Conservation (phyloP, 2,888 invertebrate genomes). For the Conchocele bisecta region DNA sequence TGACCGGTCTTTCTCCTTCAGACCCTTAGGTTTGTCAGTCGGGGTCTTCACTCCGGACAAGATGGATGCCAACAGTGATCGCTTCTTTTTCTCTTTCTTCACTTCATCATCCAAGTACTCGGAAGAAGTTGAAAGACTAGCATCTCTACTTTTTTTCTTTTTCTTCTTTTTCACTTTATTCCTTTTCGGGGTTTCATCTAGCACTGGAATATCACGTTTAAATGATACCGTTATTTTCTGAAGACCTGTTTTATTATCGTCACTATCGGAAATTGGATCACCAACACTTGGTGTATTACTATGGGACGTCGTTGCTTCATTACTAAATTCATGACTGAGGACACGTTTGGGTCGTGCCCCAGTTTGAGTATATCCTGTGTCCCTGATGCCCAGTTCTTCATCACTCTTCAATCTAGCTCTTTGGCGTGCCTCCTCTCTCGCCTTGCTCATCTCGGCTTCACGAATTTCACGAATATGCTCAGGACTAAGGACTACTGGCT, state of each 20-base stretch:
- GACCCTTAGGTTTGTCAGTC: conserved; percentile 57
- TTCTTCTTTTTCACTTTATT: conserved; percentile 61
- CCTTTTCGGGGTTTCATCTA: conserved; percentile 45
- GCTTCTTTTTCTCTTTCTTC: conserved; percentile 72
- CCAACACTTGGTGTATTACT: conserved; percentile 58
- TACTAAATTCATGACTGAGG: conserved; percentile 11
- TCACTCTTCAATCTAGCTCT: conserved; percentile 88
- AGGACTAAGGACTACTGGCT: conserved; percentile 83
- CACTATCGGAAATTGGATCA: conserved; percentile 67
- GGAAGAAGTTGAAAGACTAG: conserved; percentile 34
- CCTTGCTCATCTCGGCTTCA: conserved; percentile 69
- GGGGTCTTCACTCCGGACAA: conserved; percentile 67
- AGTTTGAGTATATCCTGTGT: conserved; percentile 46
- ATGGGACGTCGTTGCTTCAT: conserved; percentile 21
- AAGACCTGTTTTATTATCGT: conserved; percentile 51
- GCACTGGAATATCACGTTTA: conserved; percentile 55
- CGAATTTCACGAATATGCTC: conserved; percentile 68
- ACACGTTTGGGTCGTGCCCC: conserved; percentile 36
- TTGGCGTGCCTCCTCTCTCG: conserved; percentile 85
- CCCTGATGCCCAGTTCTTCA: conserved; percentile 86
- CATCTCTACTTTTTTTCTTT: conserved; percentile 46
- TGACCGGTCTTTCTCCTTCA: conserved; percentile 69
- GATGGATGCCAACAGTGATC: conserved; percentile 66
- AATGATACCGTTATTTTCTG: conserved; percentile 37
- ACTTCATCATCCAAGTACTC: conserved; percentile 44